Base-by-base conservation (phyloP, 2,888 invertebrate genomes). In the Epicampocera succincta region DNA sequence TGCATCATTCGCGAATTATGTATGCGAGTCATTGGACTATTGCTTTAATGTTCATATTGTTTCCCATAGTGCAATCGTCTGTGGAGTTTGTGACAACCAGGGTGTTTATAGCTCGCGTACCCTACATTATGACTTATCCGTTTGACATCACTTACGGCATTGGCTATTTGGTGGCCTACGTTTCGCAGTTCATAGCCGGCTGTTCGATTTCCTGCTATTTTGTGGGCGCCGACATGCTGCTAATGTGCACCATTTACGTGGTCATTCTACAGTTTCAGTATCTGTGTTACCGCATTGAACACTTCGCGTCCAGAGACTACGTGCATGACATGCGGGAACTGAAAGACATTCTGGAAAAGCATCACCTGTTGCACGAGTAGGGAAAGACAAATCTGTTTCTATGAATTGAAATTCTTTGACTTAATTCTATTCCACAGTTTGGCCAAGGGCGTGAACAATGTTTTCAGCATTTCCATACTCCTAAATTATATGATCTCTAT, bases 211-310 rank as follows among this genome's bases (percentile, higher is more conserved):
- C 84, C 2, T 66, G 68, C 19, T 77, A 83, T 13, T 86, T 84
- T 76, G n/a, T 86, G 50, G 85, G 84, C 1, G 63, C 84, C 5
- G 87, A 87, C 82, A 61, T 85, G 19, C 48, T 87, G 13, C 50
- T 86, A 0, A 71, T 84, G 3, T 68, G 82, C 1, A 19, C 68
- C 6, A 83, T 86, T 17, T 83, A 85, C 25, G 19, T 84, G 13
- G 72, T 84, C n/a, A 85, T 84, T 50, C 84, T 86, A 84, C 83
- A 87, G 44, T 86, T 86, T 38, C 54, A 84, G 9, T 85, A 80
- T 79, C 66, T 87, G 17, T 73, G 68, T 1, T 76, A 56, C 8
- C 66, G 75, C 46, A 86, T 87, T 0, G 56, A 33, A 12, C 54
- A 83, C 13, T 84, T 86, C 44, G 56, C 61, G 13, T 74, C 85